Percentiles rank a stretch among this genome's conserved stretches.
These are phyloP conservation scores for Phaedon cochleariae DNA, from an alignment of 2,888 invertebrate genomes.

Conservation along the genomic window DNA sequence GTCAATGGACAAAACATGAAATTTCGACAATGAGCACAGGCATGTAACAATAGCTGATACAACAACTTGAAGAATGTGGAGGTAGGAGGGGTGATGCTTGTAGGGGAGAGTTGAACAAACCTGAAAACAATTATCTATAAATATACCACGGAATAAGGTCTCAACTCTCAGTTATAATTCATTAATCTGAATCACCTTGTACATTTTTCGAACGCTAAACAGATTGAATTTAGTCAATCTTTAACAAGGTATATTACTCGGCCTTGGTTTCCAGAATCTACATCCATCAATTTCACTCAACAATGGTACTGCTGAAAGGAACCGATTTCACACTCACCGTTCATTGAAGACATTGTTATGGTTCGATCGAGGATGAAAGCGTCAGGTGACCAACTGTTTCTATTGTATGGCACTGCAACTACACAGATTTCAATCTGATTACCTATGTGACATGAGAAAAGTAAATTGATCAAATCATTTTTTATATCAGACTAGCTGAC, in stretches of 20 bases:
- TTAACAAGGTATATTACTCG: slow-evolving; percentile 7
- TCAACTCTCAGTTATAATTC: too few species aligned
- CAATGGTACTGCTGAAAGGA: slow-evolving; percentile 10
- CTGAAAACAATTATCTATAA: too few species aligned
- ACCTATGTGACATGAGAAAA: background rate
- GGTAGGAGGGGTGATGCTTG: too few species aligned
- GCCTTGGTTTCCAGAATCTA: slow-evolving; percentile 10
- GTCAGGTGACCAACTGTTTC: slow-evolving; percentile 5
- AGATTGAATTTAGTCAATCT: background rate
- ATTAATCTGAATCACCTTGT: too few species aligned
- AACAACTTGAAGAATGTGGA: too few species aligned
- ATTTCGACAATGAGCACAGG: too few species aligned
- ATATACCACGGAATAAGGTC: too few species aligned
- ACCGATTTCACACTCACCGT: slow-evolving; percentile 15
- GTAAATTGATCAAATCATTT: too few species aligned
- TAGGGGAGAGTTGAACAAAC: too few species aligned
- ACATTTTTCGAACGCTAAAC: background rate
- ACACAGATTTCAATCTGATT: background rate
- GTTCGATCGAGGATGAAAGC: slow-evolving; percentile 3
- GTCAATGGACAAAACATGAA: too few species aligned
- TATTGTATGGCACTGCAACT: slow-evolving; percentile 5
- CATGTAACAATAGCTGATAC: too few species aligned
- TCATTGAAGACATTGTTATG: slow-evolving; percentile 11
- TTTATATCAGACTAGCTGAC: too few species aligned
- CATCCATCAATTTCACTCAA: slow-evolving; percentile 9